A percentile compares a stretch with the other conserved stretches of the same genome.
Conservation (phyloP, 1,140 invertebrate species). For the Drosophila pruinosa region DNA sequence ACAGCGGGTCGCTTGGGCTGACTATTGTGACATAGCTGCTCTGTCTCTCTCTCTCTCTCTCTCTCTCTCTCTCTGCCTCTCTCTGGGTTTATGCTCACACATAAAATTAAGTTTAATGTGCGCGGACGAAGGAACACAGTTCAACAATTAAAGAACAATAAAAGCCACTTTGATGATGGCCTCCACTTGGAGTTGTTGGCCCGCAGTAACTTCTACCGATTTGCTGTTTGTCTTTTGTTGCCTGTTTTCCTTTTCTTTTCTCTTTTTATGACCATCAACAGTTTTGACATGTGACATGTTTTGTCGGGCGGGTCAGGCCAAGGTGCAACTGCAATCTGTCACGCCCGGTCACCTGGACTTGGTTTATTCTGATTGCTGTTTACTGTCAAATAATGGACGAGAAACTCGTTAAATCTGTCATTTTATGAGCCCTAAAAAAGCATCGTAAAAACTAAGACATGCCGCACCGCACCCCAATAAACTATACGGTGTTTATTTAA, state of each 20-base stretch:
- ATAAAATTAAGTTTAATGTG: conserved; percentile 73
- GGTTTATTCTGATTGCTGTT: conserved; percentile 34
- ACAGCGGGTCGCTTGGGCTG: conserved; percentile 61
- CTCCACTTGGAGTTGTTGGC: conserved; percentile 9
- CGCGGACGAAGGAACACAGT: conserved; percentile 62
- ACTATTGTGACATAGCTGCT: too few relatives aligned
- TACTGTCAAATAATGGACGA: conserved; percentile 67
- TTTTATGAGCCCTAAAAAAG: conserved; percentile 53
- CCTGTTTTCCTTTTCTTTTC: conserved; percentile 57
- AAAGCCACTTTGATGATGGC: conserved; percentile 61
- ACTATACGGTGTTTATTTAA: conserved; percentile 60
- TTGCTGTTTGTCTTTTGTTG: conserved; percentile 15
- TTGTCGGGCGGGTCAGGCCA: conserved; percentile 31
- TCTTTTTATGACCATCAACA: conserved; percentile 62
- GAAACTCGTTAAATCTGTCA: conserved; percentile 50
- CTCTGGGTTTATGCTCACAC: conserved; percentile 29
- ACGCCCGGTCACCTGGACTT: conserved; percentile 56
- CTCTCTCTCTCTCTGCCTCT: neutral
- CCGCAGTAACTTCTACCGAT: neutral
- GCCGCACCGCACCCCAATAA: conserved; percentile 1
- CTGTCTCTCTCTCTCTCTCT: neutral
- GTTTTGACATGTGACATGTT: conserved; percentile 67
- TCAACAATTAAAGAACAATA: conserved; percentile 77
- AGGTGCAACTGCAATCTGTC: conserved; percentile 59
- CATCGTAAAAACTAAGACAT: conserved; percentile 56